Evolutionary conservation across 2,113 vertebrate genomes (phyloP).

Genomic region (Oryzias curvinotus): DNA sequence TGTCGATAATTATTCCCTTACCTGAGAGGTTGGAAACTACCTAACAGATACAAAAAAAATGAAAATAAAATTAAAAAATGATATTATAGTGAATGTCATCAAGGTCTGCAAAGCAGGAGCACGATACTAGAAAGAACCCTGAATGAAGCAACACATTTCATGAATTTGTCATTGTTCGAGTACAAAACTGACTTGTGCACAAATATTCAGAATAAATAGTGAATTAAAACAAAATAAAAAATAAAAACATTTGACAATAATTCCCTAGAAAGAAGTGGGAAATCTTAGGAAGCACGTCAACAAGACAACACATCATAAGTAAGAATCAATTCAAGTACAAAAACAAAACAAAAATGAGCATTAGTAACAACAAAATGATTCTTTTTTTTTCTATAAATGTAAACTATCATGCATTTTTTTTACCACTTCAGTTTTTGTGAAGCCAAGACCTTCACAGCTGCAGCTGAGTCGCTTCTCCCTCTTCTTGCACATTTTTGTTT

Average conservation of each 20-base stretch:
- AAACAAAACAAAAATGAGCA: background rate
- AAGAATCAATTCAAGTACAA: slow-evolving; percentile 1
- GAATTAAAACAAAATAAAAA: slow-evolving; percentile 28
- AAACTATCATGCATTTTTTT: slow-evolving; percentile 29
- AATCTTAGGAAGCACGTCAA: slow-evolving; percentile 40
- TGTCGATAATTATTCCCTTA: background rate
- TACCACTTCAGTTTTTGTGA: slow-evolving; percentile 12
- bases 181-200: slow-evolving; percentile 47
- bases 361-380: slow-evolving; percentile 3
- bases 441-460: slow-evolving; percentile 10
- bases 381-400: slow-evolving; percentile 16
- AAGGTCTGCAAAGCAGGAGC: slow-evolving; percentile 62
- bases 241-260: slow-evolving; percentile 26
- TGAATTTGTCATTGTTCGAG: slow-evolving; percentile 67
- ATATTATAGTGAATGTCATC: slow-evolving; percentile 56
- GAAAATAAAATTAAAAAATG: slow-evolving; percentile 51
- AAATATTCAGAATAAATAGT: slow-evolving; percentile 6
- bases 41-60: slow-evolving; percentile 9
- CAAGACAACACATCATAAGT: slow-evolving; percentile 4
- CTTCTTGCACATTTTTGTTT: no score
- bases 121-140: slow-evolving; percentile 51
- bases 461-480: no score
- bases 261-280: slow-evolving; percentile 16
- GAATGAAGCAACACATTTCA: slow-evolving; percentile 59
- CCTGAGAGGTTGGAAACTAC: background rate